Conservation (phyloP, 2,888 invertebrate genomes). For the Ochlodes sylvanus region DNA sequence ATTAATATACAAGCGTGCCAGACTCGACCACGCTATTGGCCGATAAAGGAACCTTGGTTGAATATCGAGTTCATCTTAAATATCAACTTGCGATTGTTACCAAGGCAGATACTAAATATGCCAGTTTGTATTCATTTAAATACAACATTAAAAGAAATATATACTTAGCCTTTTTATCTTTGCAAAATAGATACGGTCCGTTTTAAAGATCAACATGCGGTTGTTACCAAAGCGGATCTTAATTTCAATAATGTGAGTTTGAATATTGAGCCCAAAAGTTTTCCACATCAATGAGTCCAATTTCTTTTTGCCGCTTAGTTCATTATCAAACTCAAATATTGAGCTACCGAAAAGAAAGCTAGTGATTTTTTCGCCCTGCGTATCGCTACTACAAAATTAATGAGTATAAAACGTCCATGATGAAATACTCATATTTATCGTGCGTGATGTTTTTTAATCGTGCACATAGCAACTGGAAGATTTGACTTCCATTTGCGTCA, state of each 20-base stretch:
- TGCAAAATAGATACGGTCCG: background rate
- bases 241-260: too few relatives aligned
- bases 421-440: constrained; percentile 8
- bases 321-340: background rate
- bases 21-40: constrained; percentile 37
- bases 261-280: too few relatives aligned
- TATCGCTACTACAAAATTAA: background rate
- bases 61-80: constrained; percentile 41
- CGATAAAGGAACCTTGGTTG: constrained; percentile 45
- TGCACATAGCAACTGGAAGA: constrained; percentile 45
- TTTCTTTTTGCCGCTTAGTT: too few relatives aligned
- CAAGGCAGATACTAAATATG: constrained; percentile 25
- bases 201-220: too few relatives aligned
- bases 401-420: too few relatives aligned
- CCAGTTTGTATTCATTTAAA: constrained; percentile 12
- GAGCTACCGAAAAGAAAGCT: constrained; percentile 1
- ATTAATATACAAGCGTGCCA: constrained; percentile 37
- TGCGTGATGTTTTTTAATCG: background rate
- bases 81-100: constrained; percentile 31
- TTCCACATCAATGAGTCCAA: too few relatives aligned
- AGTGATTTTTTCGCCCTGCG: background rate
- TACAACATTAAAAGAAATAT: background rate
- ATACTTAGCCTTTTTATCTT: background rate
- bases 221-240: too few relatives aligned
- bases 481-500: constrained; percentile 63